Conservation (phyloP, 1,140 invertebrate species). For the Eurosta solidaginis region DNA sequence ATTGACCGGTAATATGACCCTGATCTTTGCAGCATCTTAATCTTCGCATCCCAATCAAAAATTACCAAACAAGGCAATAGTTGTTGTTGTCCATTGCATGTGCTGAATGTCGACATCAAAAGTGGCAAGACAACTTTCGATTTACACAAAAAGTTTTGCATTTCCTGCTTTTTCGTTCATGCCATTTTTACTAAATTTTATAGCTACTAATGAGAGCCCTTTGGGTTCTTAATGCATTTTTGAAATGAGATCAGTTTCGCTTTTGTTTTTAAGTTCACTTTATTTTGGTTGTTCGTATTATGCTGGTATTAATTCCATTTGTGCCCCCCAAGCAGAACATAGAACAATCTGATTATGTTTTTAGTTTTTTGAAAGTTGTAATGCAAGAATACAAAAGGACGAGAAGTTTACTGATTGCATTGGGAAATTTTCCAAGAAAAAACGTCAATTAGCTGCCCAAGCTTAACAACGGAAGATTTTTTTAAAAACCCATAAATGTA, state of each 20-base stretch:
- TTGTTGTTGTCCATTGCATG: neutral
- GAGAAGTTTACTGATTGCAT: neutral
- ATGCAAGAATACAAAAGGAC: neutral
- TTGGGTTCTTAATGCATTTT: neutral
- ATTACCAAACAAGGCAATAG: neutral
- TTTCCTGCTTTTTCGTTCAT: slow-evolving; percentile 21
- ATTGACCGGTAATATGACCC: slow-evolving; percentile 12
- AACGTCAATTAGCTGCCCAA: neutral
- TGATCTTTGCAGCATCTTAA: slow-evolving; percentile 14
- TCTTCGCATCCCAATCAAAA: neutral
- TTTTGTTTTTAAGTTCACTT: neutral
- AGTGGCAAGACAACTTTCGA: slow-evolving; percentile 8
- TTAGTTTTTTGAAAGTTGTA: slow-evolving; percentile 7
- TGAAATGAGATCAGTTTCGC: neutral
- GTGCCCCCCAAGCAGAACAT: neutral
- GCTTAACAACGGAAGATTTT: too few species aligned
- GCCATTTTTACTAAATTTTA: neutral
- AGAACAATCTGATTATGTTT: neutral
- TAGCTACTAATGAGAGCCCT: neutral
- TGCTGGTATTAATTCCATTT: neutral
- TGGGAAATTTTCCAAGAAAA: neutral
- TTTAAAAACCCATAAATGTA: too few species aligned
- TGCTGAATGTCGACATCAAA: neutral
- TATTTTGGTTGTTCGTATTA: neutral
- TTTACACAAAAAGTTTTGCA: neutral